Evolutionary conservation across 1,140 invertebrate species (phyloP).

Genomic region (Mizuhopecten yessoensis): DNA sequence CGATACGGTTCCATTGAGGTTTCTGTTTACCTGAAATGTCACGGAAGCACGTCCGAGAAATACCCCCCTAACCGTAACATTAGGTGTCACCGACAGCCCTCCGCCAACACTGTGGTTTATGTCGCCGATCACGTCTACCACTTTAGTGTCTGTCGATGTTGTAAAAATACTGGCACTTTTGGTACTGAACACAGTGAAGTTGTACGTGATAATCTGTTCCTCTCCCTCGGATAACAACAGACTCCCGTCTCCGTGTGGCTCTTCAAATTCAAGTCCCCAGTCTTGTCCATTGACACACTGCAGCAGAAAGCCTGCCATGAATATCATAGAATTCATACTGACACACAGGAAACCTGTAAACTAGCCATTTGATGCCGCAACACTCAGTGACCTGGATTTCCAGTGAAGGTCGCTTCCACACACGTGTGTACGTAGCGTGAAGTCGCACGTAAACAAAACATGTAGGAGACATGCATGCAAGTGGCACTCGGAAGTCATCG

Average conservation of each 20-base stretch:
- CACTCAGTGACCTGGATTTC: background rate
- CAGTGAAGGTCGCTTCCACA: background rate
- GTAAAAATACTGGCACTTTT: background rate
- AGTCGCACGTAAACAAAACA: background rate
- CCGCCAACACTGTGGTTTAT: conserved; percentile 29
- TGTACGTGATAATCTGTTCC: conserved; percentile 45
- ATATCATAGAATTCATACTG: background rate
- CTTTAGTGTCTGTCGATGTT: conserved; percentile 13
- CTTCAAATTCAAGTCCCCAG: background rate
- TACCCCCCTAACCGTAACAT: conserved; percentile 51
- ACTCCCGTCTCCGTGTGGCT: background rate
- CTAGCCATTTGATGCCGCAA: conserved; percentile 1
- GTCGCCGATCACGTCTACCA: conserved; percentile 36
- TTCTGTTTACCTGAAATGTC: conserved; percentile 57
- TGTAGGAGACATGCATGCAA: background rate
- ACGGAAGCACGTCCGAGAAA: conserved; percentile 63
- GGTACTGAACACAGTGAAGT: conserved; percentile 45
- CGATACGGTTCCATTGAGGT: conserved; percentile 41
- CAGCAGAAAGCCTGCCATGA: background rate
- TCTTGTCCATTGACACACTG: background rate
- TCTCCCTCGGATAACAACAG: conserved; percentile 47
- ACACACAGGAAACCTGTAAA: background rate
- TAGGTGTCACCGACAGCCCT: conserved; percentile 49
- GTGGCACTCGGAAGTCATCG: background rate
- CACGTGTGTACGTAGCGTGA: background rate